Evolutionary conservation across 1,140 invertebrate genomes (phyloP), one percentile per base, ranked within the genome.

Genomic region (Atta texana): DNA sequence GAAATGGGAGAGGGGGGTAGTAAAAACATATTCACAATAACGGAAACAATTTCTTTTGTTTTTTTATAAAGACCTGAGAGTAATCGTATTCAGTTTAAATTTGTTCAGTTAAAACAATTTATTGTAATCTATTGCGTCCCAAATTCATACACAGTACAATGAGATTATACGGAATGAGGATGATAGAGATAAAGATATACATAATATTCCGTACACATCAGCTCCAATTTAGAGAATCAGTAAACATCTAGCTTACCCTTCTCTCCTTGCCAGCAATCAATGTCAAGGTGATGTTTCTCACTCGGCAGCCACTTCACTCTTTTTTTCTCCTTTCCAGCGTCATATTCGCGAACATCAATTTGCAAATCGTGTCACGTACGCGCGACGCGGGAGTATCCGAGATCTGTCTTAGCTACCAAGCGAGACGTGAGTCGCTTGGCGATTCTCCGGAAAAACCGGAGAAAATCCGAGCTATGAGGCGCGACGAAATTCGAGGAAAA

Each of bases 361-460:
- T 44, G n/a, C 63, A 71, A 71, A 80, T 71, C 49, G 78, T 51
- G 16, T 81, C 64, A 44, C 63, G 77, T 69, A 24, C 31, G 49
- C 31, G 55, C 57, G 39, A 21, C 7, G 55, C 28, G 14, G 55
- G 6, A 63, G 16, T 18, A 53, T 44, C 12, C 28, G 51, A 14
- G 28, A 44, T 28, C 31, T 3, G 51, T 68, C 49, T 80, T 44
- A 49, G 24, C 61, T 57, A 57, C 55, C 55, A 12, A 12, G 7
- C 61, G 59, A 21, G 24, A 21, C 59, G 75, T 78, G 61, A 53
- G 44, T 81, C 16, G 31, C 14, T 80, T 39, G 28, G 14, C 21
- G 57, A 77, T 24, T 24, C 24, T 24, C 24, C 24, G 24, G 6
- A n/a, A 16, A 55, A 39, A 21, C 44, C 8, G 44, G 34, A 12